A percentile compares a stretch with the other conserved stretches of the same genome.
These are phyloP conservation scores for Theretra japonica DNA, from an alignment of 2,888 invertebrate species.

Conservation along the genomic window DNA sequence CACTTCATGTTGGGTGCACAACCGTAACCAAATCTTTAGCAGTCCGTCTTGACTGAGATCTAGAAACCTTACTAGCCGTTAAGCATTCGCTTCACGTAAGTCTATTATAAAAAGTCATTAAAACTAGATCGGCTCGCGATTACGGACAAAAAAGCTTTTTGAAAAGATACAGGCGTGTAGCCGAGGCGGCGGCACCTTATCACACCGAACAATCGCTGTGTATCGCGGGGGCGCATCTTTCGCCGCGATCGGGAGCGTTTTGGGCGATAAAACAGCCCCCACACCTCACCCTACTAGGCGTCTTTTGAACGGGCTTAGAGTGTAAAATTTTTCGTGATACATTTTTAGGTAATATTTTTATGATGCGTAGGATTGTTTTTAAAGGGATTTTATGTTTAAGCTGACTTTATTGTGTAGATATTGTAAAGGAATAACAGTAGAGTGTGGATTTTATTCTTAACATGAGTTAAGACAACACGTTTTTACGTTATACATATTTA, in stretches of 20 bases:
- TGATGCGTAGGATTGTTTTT: background rate
- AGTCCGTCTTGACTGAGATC: background rate
- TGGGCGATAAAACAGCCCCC: constrained; percentile 65
- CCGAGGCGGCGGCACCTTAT: constrained; percentile 54
- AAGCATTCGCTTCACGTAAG: constrained; percentile 56
- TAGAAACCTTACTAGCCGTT: constrained; percentile 11
- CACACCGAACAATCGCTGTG: constrained; percentile 58
- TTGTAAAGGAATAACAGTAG: background rate
- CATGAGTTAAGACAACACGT: too few relatives aligned
- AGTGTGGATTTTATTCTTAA: background rate
- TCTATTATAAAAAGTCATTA: constrained; percentile 69
- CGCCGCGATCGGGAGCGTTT: constrained; percentile 65
- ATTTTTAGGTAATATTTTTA: background rate
- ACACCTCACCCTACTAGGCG: constrained; percentile 39
- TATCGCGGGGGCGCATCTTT: constrained; percentile 62
- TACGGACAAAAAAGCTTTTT: constrained; percentile 67
- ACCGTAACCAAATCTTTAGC: too few relatives aligned
- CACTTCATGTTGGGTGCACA: too few relatives aligned
- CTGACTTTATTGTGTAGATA: too few relatives aligned
- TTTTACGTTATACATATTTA: too few relatives aligned
- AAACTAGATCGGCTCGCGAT: constrained; percentile 66
- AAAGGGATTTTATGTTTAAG: too few relatives aligned
- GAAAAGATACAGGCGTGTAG: constrained; percentile 69
- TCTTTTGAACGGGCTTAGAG: constrained; percentile 50
- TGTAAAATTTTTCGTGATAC: constrained; percentile 36